phyloP scores from a whole-genome alignment of 2,797 vertebrate species.

The Tapera naevia region DNA sequence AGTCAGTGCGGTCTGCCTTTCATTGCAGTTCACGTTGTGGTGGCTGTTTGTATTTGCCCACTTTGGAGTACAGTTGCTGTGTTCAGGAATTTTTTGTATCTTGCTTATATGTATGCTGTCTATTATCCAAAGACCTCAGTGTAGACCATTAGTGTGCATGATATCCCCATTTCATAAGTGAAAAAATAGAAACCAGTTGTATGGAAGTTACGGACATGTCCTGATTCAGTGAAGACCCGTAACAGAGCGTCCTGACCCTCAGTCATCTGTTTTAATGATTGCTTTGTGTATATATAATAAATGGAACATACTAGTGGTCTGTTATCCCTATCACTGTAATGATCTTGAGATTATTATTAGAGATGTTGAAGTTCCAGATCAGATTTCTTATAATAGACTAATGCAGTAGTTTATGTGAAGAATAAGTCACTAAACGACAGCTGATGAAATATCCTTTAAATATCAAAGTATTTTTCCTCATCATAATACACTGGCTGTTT shows the following conservation, averaged over 20 bases:
- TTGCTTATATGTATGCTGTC: neutral
- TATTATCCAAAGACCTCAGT: neutral
- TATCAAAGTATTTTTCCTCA: neutral
- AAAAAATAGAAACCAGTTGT: neutral
- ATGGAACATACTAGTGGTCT: neutral
- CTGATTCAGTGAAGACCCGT: neutral
- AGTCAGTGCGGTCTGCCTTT: neutral
- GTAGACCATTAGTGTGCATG: neutral
- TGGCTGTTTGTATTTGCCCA: neutral
- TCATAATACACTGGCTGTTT: neutral
- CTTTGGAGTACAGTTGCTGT: neutral
- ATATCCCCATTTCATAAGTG: neutral
- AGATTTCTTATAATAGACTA: neutral
- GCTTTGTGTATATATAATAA: neutral
- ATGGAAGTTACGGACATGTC: neutral
- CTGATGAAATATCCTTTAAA: neutral
- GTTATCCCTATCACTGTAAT: neutral
- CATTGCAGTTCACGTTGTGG: fast-evolving
- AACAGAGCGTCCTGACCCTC: neutral
- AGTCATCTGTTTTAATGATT: neutral
- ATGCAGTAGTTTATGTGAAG: neutral
- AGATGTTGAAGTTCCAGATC: neutral
- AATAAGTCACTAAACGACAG: neutral
- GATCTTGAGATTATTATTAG: neutral
- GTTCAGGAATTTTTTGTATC: neutral